Base-by-base conservation (phyloP, 2,113 vertebrate species). In the Percina caprodes region DNA sequence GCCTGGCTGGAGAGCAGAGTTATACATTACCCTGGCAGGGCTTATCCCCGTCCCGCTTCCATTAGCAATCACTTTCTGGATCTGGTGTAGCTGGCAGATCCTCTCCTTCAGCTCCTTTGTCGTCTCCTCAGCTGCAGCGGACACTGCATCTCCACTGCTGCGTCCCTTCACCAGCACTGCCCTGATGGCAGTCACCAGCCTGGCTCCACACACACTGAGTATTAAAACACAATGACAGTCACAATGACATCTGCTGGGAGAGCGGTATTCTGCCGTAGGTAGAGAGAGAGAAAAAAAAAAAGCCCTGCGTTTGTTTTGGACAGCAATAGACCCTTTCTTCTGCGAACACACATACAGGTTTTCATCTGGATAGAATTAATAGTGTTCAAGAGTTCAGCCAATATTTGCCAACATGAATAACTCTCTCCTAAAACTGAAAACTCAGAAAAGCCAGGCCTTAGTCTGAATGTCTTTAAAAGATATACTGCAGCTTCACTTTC, bases 11-110 rank as follows among this genome's bases (percentile, higher is more conserved):
- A 67, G 56, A 73, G 67, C 42, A 35, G 55, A 73, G 73, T 56
- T 59, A 59, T 83, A 24, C 76, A 86, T 96, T 97, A 99, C 98
- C 96, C 96, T 95, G 76, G 95, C 95, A 83, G 98, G 98, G 92
- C 98, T 99, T 87, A 97, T 95, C 85, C 96, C 96, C n/a, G 92
- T 93, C 77, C 91, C 63, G 56, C 65, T 71, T 58, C 33, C 83
- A 23, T 71, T 80, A 71, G 86, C 68, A 6, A 77, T 58, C 79
- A 90, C 90, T 80, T 92, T 93, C 77, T 94, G 96, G 79, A 91
- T 86, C 88, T 83, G 88, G 83, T 95, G 91, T 70, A 98, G 95
- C 91, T 95, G 95, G 91, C 94, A 93, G 93, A 99, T 97, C 92
- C 92, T 96, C 82, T 96, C 94, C 90, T 94, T 96, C 88, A 99